Evolutionary conservation across 2,888 invertebrate genomes (phyloP), one percentile per base, ranked within the genome.

Genomic region (Monopis laevigella): DNA sequence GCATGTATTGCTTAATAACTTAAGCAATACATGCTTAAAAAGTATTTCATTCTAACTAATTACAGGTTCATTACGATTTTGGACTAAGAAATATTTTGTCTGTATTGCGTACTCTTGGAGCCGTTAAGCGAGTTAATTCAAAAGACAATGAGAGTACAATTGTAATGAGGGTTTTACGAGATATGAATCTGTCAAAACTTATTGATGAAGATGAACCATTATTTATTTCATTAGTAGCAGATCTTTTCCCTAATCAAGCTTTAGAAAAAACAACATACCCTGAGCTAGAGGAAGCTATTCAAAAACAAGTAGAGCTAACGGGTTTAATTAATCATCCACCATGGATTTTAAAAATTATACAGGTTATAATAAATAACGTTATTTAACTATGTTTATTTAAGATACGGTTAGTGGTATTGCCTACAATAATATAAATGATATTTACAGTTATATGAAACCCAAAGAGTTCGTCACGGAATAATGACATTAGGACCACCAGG

Each of bases 141-240:
- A 92, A 93, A 70, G 97, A 98, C 69, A 88, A 91, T 29, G 98
- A 98, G 73, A 92, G 94, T 57, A 96, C 95, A 10, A 97, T 96
- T 50, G 97, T 98, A 10, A 98, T 98, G 97, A 82, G 96, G 55
- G 96, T 97, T 8, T 77, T 98, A n/a, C 82, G 97, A 50, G 97
- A 98, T 63, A 98, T 98, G 98, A 98, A 98, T 82, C 82, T 98
- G 12, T 97, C 97, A 2, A 98, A 98, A 71, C 78, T 98, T 39
- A 97, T 96, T 51, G 97, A 98, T 59, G 97, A 98, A 67, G 98
- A 98, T 62, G 98, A 98, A 59, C 97, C 98, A 0, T 82, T 98
- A n/a, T 98, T 98, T 63, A 93, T 96, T 72, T 97, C 97, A 0
- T 77, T 98, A 29, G 96, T 98, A 16, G 91, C 96, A 21, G 98